Base-by-base conservation (phyloP, 2,113 vertebrate species). In the Todiramphus saurophagus region DNA sequence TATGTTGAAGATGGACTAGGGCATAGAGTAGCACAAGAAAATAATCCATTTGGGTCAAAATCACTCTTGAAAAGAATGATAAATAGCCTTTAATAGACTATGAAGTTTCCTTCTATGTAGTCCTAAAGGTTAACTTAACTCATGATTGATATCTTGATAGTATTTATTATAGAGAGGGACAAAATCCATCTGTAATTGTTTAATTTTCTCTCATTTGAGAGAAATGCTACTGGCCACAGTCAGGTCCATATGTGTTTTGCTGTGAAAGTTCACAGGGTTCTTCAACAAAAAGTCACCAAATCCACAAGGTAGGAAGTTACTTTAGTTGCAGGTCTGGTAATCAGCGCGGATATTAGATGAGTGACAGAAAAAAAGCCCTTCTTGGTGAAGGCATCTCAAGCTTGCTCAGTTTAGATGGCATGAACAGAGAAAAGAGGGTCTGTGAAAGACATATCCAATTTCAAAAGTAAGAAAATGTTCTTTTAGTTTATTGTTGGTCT, bases 1-100 rank as follows among this genome's bases (percentile, higher is more conserved):
- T 84, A 10, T 68, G 86, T 84, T 89, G 91, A 94, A 96, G 91
- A 87, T 48, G 62, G 81, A 59, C 72, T 83, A 75, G 51, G 60
- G 77, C 81, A 89, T 87, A 92, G 83, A 96, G 69, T 18, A 91
- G 80, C 87, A 94, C 69, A 53, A 84, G 83, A 70, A 84, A 89
- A 79, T 81, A 87, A 87, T 96, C 74, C 35, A 91, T 96, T 89
- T 64, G 66, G 66, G 89, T 91, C 89, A 96, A 96, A 95, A 92
- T 87, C 66, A 35, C 33, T 60, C 84, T 91, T 20, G 4, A 91
- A 87, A 91, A 87, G 66, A 75, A 84, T 89, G 87, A 94, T 89
- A 79, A 95, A 89, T 78, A 89, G 69, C 63, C 58, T 64, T 25
- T 75, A 77, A 91, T 74, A 72, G 77, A 78, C 77, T 67, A 39